These are phyloP conservation scores for Prionace glauca DNA, from an alignment of 2,797 vertebrate genomes.

Conservation along the genomic window DNA sequence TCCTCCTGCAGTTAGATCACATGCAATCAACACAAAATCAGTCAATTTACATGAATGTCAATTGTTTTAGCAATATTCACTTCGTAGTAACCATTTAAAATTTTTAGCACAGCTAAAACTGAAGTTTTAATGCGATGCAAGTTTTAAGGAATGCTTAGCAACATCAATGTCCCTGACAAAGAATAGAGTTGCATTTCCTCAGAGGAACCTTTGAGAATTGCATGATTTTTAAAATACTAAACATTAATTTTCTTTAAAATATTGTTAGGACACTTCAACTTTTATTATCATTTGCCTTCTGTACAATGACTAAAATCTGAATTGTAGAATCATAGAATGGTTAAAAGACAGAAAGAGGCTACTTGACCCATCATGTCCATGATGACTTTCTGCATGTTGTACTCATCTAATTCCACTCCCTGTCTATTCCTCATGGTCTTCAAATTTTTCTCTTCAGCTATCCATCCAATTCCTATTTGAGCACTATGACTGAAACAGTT, in stretches of 20 bases:
- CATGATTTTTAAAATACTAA: background rate
- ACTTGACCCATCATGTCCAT: too few relatives aligned
- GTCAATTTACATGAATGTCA: background rate
- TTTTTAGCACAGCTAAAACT: background rate
- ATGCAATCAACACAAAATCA: background rate
- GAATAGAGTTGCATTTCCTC: background rate
- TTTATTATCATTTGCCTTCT: background rate
- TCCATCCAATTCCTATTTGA: background rate
- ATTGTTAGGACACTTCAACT: background rate
- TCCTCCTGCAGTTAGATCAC: background rate
- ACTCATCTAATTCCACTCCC: too few relatives aligned
- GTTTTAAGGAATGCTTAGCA: background rate
- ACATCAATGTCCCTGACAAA: background rate
- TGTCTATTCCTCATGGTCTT: background rate
- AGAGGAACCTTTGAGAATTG: background rate
- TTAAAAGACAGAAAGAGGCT: background rate
- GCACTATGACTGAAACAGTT: background rate
- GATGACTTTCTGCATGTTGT: background rate
- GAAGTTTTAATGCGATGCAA: background rate
- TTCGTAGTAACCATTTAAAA: background rate
- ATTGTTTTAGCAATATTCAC: background rate
- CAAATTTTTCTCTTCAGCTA: background rate
- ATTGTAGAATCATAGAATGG: background rate
- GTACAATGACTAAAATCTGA: background rate
- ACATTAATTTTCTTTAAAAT: background rate